Percentiles rank a stretch among this genome's conserved stretches.
Conservation (phyloP, 2,113 vertebrate species). For the Lates calcarifer region DNA sequence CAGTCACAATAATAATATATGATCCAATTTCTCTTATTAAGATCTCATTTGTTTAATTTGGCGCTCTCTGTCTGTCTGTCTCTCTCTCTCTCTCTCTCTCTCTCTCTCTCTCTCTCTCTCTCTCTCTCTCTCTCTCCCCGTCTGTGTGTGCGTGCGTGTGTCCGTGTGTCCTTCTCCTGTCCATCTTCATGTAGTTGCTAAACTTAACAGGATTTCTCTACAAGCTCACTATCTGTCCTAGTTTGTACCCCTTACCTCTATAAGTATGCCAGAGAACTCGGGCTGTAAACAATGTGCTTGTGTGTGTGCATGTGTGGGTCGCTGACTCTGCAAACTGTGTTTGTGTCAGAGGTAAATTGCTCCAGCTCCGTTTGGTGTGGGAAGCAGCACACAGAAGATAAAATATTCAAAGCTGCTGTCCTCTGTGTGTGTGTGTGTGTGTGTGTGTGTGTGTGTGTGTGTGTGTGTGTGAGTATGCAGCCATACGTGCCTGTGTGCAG, state of each 20-base stretch:
- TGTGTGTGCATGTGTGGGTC: conserved; percentile 28
- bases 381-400: conserved; percentile 40
- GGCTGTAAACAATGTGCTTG: conserved; percentile 37
- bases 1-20: neutral
- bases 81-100: neutral
- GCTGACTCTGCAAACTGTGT: conserved; percentile 58
- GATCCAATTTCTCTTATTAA: neutral
- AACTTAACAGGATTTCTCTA: neutral
- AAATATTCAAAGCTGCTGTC: conserved; percentile 50
- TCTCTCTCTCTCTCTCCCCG: neutral
- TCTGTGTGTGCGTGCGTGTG: neutral
- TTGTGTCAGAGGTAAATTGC: conserved; percentile 57
- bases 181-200: conserved; percentile 1
- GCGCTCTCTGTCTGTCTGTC: neutral
- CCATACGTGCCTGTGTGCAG: neutral
- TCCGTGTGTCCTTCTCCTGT: neutral
- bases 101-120: no score
- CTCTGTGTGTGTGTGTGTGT: conserved; percentile 18
- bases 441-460: neutral
- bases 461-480: no score
- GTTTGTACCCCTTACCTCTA: conserved; percentile 17
- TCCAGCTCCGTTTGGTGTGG: conserved; percentile 28
- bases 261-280: neutral
- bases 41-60: neutral
- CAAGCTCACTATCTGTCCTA: neutral